Base-by-base conservation (phyloP, 30 jellyfish, hydroid and myxozoan species). In the Hydra vulgaris region DNA sequence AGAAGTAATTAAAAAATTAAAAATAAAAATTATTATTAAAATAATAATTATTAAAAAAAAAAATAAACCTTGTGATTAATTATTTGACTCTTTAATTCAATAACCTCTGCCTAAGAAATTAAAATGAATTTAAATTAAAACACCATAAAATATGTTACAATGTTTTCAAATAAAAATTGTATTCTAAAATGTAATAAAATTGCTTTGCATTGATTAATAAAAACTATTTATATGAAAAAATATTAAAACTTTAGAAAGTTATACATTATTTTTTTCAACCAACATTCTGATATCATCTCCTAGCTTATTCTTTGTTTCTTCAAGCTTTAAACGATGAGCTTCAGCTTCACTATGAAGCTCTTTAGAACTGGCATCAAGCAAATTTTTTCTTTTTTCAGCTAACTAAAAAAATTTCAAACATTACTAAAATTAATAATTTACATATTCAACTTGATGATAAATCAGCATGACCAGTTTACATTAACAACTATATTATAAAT, bases 271-370 rank as follows among this genome's bases (percentile, higher is more conserved):
- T 23, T 78, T 78, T 16, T 52, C 69, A 23, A 61, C 54, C 26
- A 78, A 55, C 56, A 53, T 61, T 23, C 54, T 77, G n/a, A 78
- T 78, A 1, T 78, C 85, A 16, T 21, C 17, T 53, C 69, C 80
- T 18, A 20, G 25, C 26, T 56, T 18, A n/a, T 69, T 80, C 20
- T 76, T 61, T 27, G 72, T 12, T 52, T 25, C 86, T 74, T 79
- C 87, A 52, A 89, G 54, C 69, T 84, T 85, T 22, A 77, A 73
- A 26, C 82, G 78, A 54, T 89, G 92, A 0, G 73, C 56, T 74
- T 76, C 80, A 21, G 82, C 83, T 66, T 89, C 97, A 23, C 75
- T 74, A 23, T 89, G 97, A 54, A 92, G 79, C 66, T 89, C 97
- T 21, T 74, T 84, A 52, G 97, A 85, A 19, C 84, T 61, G 73